Evolutionary conservation across 2,888 invertebrate species (phyloP), one percentile per base, ranked within the genome.

Genomic region (Agrochola lota): DNA sequence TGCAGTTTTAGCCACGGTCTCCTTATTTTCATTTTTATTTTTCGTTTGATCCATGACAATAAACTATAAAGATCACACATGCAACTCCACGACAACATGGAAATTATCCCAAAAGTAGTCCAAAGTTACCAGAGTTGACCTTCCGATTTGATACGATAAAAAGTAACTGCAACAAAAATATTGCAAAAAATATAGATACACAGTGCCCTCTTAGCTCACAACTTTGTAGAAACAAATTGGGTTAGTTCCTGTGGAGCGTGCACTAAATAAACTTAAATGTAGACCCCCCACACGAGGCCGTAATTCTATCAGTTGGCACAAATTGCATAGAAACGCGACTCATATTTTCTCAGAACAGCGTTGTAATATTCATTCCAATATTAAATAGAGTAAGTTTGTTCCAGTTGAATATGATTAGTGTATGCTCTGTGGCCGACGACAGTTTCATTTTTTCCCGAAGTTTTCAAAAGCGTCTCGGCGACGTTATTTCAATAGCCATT

Each of bases 281-380:
- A 46, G 7, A 57, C 17, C 52, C 17, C 52, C 64, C 68, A 60
- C 62, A 64, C 60, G 67, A 49, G 17, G 26, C 60, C 46, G 49
- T 79, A 73, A 83, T 62, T 79, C 17, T 23, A 70, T 84, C 70
- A 73, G 49, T 72, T 62, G 26, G 66, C 75, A 59, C 46, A 72
- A 80, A 83, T 69, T 63, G 77, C 69, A 83, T 77, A 79, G 26
- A 63, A 60, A 74, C 30, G 35, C 20, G 35, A 52, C 74, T 52
- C 40, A 2, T 35, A 62, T 73, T 62, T 62, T 71, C 23, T 46
- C 26, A 71, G 52, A 46, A 40, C 30, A n/a, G n/a, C 52, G 46
- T 68, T 81, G 57, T 43, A 68, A 12, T 74, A 71, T 43, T 26
- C 26, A 23, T 57, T 43, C 30, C 8, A 15, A 12, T 46, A 43